Conservation (phyloP, 2,888 invertebrate species). For the Drosophila tanythrix region DNA sequence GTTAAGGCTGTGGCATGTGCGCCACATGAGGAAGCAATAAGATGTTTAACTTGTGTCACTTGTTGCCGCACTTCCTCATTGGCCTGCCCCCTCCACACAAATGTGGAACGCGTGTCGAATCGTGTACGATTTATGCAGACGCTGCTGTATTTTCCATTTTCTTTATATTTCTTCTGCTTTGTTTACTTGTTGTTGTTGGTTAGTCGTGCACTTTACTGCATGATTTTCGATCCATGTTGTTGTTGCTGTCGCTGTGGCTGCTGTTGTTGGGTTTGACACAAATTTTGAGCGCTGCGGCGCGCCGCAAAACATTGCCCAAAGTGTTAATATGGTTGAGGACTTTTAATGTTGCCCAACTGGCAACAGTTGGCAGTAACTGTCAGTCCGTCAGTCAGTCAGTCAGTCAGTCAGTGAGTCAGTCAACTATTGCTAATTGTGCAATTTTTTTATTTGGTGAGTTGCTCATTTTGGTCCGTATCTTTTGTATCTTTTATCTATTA, state of each 20-base stretch:
- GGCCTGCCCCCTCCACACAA: slow-evolving; percentile 38
- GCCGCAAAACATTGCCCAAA: slow-evolving; percentile 76
- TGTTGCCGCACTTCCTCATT: slow-evolving; percentile 66
- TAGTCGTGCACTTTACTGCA: slow-evolving; percentile 65
- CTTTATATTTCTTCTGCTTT: background rate
- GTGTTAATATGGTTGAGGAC: slow-evolving; percentile 80
- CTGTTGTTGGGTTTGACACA: slow-evolving; percentile 66
- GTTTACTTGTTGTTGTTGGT: slow-evolving; percentile 14
- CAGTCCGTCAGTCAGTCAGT: slow-evolving; percentile 29
- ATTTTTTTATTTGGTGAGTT: slow-evolving; percentile 63
- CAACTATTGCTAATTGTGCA: slow-evolving; percentile 73
- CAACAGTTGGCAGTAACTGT: slow-evolving; percentile 29
- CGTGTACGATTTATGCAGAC: slow-evolving; percentile 41
- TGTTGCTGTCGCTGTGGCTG: slow-evolving; percentile 26
- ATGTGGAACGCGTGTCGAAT: slow-evolving; percentile 52
- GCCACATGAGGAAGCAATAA: slow-evolving; percentile 65
- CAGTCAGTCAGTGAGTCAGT: background rate
- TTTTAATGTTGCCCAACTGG: slow-evolving; percentile 75
- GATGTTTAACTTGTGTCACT: slow-evolving; percentile 44
- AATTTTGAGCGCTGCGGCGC: slow-evolving; percentile 70
- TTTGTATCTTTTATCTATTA: slow-evolving; percentile 29
- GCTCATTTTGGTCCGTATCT: slow-evolving; percentile 52
- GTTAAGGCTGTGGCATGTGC: slow-evolving; percentile 59
- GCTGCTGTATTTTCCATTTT: slow-evolving; percentile 39
- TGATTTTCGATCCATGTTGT: slow-evolving; percentile 64